phyloP scores from a whole-genome alignment of 92 coral and sea anemone genomes.

The Meandrina meandrites region DNA sequence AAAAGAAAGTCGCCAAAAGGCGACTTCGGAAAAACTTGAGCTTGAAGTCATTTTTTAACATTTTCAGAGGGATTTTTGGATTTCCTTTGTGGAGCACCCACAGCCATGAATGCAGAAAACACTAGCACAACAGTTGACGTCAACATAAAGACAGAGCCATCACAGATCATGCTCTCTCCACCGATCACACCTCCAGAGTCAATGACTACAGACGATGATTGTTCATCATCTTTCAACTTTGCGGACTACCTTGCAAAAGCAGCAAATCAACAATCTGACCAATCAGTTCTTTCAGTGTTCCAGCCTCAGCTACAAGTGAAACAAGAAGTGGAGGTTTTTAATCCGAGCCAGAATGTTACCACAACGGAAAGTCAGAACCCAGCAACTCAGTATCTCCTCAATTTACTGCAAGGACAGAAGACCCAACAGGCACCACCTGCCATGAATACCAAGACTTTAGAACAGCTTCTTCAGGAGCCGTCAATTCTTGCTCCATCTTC shows the following conservation, averaged over 20 bases:
- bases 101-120: background rate
- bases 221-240: constrained; percentile 30
- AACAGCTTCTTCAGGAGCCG: constrained; percentile 43
- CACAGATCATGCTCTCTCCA: constrained; percentile 59
- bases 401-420: constrained; percentile 43
- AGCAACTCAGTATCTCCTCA: constrained; percentile 20
- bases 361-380: constrained; percentile 3
- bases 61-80: constrained; percentile 37
- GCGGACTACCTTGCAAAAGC: constrained; percentile 32
- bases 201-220: constrained; percentile 72
- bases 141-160: constrained; percentile 64
- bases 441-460: constrained; percentile 32
- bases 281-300: constrained; percentile 27
- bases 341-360: background rate
- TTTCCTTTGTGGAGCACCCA: constrained; percentile 19
- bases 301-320: constrained; percentile 29
- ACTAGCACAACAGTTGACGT: constrained; percentile 12
- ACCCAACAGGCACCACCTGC: constrained; percentile 15
- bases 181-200: constrained; percentile 82
- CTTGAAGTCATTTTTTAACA: background rate
- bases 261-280: constrained; percentile 13
- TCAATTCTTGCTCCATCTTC: constrained; percentile 38
- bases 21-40: too few relatives aligned
- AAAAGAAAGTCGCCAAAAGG: too few relatives aligned
- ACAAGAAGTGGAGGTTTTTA: constrained; percentile 36